Conservation (phyloP, 2,888 invertebrate species). For the Harpalus rubripes region DNA sequence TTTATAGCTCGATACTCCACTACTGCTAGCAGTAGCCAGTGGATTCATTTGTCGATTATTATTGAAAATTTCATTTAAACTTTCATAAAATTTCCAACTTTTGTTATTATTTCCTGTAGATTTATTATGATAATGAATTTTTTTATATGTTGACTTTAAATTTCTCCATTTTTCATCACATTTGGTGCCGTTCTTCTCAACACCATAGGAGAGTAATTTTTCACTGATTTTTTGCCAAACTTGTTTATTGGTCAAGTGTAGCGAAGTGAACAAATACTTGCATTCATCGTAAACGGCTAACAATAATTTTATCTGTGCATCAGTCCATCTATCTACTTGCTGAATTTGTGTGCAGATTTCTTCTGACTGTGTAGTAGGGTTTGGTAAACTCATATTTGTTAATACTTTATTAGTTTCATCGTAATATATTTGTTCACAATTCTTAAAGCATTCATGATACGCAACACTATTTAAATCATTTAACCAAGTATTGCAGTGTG, state of each 20-base stretch:
- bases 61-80: not conserved
- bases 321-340: conserved; percentile 12
- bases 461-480: conserved; percentile 1
- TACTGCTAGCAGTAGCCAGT: conserved; percentile 17
- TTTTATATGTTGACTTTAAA: conserved; percentile 5
- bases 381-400: not conserved
- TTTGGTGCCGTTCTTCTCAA: not conserved
- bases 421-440: conserved; percentile 5
- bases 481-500: not conserved
- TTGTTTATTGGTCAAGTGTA: not conserved
- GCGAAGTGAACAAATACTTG: conserved; percentile 1
- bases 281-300: not conserved
- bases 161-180: conserved; percentile 13
- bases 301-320: conserved; percentile 8
- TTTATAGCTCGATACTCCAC: conserved; percentile 15
- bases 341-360: conserved; percentile 2
- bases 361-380: not conserved
- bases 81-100: conserved; percentile 18
- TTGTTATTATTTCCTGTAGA: not conserved
- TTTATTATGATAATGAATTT: conserved; percentile 5
- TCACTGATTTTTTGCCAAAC: conserved; percentile 1
- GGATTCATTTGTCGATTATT: conserved; percentile 13
- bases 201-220: not conserved
- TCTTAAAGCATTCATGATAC: not conserved
- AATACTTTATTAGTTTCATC: not conserved